Conservation (phyloP, 2,113 vertebrate species). For the Phylloscopus trochiloides region DNA sequence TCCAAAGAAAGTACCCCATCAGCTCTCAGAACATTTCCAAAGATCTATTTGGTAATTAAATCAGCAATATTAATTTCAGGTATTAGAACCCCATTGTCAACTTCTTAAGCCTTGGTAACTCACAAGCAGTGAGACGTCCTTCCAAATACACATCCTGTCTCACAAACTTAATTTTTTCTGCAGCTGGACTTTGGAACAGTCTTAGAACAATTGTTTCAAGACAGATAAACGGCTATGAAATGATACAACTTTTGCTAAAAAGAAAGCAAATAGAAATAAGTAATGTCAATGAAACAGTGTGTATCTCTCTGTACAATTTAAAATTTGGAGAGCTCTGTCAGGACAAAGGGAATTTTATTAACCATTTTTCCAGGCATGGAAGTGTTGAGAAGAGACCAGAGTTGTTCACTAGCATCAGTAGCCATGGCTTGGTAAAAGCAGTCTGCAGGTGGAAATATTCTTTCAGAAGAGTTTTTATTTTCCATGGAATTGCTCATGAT, state of each 20-base stretch:
- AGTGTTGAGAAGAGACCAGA: not conserved
- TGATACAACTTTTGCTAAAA: not conserved
- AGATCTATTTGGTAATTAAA: constrained; percentile 17
- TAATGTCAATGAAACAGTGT: not conserved
- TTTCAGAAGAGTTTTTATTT: not conserved
- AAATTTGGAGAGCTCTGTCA: not conserved
- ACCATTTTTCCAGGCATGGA: not conserved
- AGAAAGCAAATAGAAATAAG: not conserved
- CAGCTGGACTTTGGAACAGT: not conserved
- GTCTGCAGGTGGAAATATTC: not conserved
- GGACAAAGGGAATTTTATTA: not conserved
- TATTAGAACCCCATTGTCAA: not conserved
- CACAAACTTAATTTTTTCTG: not conserved
- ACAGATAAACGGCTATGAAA: not conserved
- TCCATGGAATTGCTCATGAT: not conserved
- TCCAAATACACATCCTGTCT: not conserved
- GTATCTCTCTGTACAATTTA: not conserved
- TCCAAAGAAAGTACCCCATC: not conserved
- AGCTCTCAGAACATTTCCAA: not conserved
- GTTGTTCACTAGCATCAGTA: not conserved
- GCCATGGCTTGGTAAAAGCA: not conserved
- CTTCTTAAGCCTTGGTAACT: not conserved
- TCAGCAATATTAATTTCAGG: not conserved
- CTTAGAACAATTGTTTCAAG: not conserved
- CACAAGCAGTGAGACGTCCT: not conserved